A percentile compares a stretch with the other conserved stretches of the same genome.
phyloP scores from a whole-genome alignment of 2,797 vertebrate species.

The Amniataba percoides region DNA sequence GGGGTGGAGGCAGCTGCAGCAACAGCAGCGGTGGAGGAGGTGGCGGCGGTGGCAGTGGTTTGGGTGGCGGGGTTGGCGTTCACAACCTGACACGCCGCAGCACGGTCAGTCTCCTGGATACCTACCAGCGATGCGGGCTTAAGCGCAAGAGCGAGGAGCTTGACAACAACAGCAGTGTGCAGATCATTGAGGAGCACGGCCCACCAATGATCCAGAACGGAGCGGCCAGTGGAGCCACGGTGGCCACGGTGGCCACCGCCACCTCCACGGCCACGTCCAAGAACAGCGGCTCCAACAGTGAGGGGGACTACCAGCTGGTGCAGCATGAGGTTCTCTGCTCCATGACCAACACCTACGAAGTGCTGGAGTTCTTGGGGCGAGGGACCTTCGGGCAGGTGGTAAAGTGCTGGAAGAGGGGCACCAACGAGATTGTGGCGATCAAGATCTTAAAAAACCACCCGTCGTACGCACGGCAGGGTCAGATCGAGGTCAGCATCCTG shows the following conservation, averaged over 20 bases:
- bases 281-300: constrained; percentile 96
- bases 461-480: constrained; percentile 96
- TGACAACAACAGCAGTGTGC: constrained; percentile 96
- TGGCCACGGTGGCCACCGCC: constrained; percentile 91
- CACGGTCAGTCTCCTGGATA: constrained; percentile 98
- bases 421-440: constrained; percentile 99
- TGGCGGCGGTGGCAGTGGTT: constrained; percentile 85
- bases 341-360: constrained; percentile 99
- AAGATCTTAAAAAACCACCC: constrained; percentile 99
- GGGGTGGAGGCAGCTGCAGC: constrained; percentile 89
- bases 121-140: constrained; percentile 99
- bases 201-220: constrained; percentile 95
- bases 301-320: constrained; percentile 98
- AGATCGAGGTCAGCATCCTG: constrained; percentile 99
- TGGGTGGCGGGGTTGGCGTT: constrained; percentile 85
- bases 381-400: constrained; percentile 99
- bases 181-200: constrained; percentile 95
- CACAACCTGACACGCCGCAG: constrained; percentile 98
- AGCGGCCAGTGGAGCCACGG: constrained; percentile 82
- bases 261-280: constrained; percentile 96
- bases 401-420: constrained; percentile 99
- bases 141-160: constrained; percentile 99
- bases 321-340: constrained; percentile 99
- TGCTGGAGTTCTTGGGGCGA: constrained; percentile 96
- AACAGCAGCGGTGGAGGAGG: constrained; percentile 81